Percentiles rank a stretch among this genome's conserved stretches.
phyloP scores from a whole-genome alignment of 2,888 invertebrate genomes.

The Pandemis cinnamomeana region DNA sequence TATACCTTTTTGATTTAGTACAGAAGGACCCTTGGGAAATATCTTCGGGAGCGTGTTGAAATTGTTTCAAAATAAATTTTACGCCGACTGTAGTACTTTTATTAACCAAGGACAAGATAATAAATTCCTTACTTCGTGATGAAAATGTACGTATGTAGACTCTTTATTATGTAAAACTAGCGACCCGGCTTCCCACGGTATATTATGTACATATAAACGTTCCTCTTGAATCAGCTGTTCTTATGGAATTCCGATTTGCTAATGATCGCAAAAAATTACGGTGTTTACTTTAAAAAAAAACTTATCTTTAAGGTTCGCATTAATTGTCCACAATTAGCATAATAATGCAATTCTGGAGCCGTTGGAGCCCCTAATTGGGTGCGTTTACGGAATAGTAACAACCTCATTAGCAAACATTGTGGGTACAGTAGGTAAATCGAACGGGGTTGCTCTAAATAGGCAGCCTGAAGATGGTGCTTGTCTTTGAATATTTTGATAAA shows the following conservation, averaged over 20 bases:
- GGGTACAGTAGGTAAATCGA: constrained; percentile 15
- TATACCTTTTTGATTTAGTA: constrained; percentile 36
- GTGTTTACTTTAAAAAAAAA: background rate
- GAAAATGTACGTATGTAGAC: too few relatives aligned
- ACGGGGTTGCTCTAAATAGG: constrained; percentile 4
- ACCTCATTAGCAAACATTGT: constrained; percentile 32
- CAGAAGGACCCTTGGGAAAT: constrained; percentile 13
- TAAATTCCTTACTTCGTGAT: too few relatives aligned
- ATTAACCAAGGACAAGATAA: background rate
- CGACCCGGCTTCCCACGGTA: too few relatives aligned
- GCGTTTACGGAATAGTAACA: constrained; percentile 29
- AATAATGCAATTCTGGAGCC: constrained; percentile 20
- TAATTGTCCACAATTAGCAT: constrained; percentile 24
- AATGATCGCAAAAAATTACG: background rate
- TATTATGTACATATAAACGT: too few relatives aligned
- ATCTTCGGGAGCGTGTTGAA: constrained; percentile 1
- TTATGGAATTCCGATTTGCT: too few relatives aligned
- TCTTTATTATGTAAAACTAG: too few relatives aligned
- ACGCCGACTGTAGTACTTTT: background rate
- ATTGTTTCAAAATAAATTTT: background rate
- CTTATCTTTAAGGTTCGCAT: background rate
- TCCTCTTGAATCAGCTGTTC: too few relatives aligned
- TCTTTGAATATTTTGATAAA: background rate
- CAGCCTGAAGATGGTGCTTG: background rate
- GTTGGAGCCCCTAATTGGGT: constrained; percentile 21